Evolutionary conservation across 2,113 vertebrate species (phyloP).

Genomic region (Otis tarda): DNA sequence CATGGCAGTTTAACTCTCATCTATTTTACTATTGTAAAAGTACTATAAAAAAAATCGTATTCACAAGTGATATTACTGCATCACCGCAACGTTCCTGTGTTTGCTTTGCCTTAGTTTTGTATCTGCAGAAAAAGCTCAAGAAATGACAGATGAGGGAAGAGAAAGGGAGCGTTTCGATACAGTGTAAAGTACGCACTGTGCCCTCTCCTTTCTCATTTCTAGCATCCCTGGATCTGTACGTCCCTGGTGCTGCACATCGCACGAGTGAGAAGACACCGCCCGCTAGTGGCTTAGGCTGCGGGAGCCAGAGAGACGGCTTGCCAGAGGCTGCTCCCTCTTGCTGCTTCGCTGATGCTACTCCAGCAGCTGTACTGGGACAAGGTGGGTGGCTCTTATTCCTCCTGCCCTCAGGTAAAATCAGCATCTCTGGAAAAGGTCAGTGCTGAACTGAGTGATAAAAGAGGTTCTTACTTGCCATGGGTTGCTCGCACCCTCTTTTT

Average conservation of each 20-base stretch:
- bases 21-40: background rate
- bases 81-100: accelerated
- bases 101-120: background rate
- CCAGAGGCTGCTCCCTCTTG: background rate
- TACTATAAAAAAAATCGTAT: background rate
- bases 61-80: background rate
- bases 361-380: background rate
- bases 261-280: slow-evolving; percentile 19
- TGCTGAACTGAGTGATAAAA: background rate
- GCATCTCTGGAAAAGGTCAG: background rate
- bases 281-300: slow-evolving; percentile 20
- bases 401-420: background rate
- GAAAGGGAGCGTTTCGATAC: background rate
- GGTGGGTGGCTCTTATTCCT: background rate
- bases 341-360: background rate
- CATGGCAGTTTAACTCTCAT: background rate
- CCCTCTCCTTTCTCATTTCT: accelerated
- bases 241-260: accelerated
- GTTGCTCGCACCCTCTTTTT: background rate
- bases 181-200: accelerated
- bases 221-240: background rate
- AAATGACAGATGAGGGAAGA: background rate
- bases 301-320: background rate
- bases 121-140: background rate
- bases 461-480: background rate